phyloP scores from a whole-genome alignment of 1,140 invertebrate genomes.

The Lordiphosa mommai region DNA sequence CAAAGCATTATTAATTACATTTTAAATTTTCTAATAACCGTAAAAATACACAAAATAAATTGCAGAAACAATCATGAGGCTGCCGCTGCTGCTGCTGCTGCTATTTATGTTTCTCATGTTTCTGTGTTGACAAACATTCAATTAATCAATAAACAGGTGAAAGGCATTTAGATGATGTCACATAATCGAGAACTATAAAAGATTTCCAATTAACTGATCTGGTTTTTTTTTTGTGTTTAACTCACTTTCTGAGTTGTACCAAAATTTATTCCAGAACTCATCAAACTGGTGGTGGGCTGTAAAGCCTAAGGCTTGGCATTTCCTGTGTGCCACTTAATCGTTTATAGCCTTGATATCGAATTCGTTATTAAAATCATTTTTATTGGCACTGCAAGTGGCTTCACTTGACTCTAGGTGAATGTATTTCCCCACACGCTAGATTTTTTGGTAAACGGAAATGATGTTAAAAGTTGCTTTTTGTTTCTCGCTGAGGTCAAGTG shows the following conservation, averaged over 20 bases:
- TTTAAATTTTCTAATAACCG: slow-evolving; percentile 70
- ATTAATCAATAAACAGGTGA: slow-evolving; percentile 67
- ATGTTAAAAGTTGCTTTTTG: slow-evolving; percentile 68
- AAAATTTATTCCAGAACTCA: slow-evolving; percentile 26
- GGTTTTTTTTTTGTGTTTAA: too few relatives aligned
- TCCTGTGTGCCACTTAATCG: slow-evolving; percentile 41
- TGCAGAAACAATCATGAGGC: slow-evolving; percentile 29
- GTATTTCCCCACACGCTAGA: slow-evolving; percentile 62
- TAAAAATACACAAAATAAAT: slow-evolving; percentile 61
- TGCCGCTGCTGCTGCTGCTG: slow-evolving; percentile 13
- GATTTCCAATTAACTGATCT: too few relatives aligned
- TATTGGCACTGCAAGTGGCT: slow-evolving; percentile 48
- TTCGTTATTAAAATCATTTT: slow-evolving; percentile 41
- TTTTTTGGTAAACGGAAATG: slow-evolving; percentile 59
- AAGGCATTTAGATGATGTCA: slow-evolving; percentile 66
- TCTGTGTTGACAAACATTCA: slow-evolving; percentile 55
- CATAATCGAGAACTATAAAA: slow-evolving; percentile 6
- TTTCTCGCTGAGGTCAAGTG: slow-evolving; percentile 65
- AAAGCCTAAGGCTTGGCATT: slow-evolving; percentile 4
- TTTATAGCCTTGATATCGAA: slow-evolving; percentile 51
- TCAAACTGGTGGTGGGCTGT: too few relatives aligned
- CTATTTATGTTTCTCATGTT: slow-evolving; percentile 31
- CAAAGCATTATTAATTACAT: slow-evolving; percentile 70
- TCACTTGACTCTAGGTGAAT: slow-evolving; percentile 56
- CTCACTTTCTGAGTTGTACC: too few relatives aligned